Conservation (phyloP, 1,140 invertebrate genomes). For the Euura saliciscinereae region DNA sequence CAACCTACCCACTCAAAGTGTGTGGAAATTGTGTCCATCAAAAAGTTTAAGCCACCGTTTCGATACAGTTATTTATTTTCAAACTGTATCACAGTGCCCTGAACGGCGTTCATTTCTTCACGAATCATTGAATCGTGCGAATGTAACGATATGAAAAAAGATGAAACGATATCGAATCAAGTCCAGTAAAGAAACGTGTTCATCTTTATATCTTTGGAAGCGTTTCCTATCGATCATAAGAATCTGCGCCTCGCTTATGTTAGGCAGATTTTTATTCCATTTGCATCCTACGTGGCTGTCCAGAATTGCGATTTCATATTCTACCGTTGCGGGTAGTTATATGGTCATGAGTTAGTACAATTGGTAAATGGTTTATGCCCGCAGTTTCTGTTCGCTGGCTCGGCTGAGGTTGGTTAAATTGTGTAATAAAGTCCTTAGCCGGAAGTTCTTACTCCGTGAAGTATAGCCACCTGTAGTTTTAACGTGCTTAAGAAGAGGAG, state of each 20-base stretch:
- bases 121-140: slow-evolving; percentile 49
- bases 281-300: neutral
- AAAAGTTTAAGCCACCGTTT: neutral
- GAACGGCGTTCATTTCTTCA: slow-evolving; percentile 32
- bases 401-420: neutral
- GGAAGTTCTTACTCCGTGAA: neutral
- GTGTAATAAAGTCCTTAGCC: neutral
- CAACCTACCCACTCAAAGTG: neutral
- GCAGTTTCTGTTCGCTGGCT: neutral
- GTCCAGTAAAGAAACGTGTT: too few species aligned
- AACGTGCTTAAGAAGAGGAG: neutral
- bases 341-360: neutral
- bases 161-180: neutral
- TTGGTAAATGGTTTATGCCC: neutral
- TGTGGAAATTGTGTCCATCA: neutral
- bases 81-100: too few species aligned
- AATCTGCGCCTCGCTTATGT: neutral
- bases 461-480: neutral
- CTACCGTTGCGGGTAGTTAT: neutral
- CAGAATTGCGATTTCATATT: neutral
- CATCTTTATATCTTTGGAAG: too few species aligned
- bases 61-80: neutral
- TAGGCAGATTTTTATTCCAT: neutral
- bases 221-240: too few species aligned
- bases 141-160: slow-evolving; percentile 30